phyloP scores from a whole-genome alignment of 1,140 invertebrate species.

The Trigoniulus corallinus region DNA sequence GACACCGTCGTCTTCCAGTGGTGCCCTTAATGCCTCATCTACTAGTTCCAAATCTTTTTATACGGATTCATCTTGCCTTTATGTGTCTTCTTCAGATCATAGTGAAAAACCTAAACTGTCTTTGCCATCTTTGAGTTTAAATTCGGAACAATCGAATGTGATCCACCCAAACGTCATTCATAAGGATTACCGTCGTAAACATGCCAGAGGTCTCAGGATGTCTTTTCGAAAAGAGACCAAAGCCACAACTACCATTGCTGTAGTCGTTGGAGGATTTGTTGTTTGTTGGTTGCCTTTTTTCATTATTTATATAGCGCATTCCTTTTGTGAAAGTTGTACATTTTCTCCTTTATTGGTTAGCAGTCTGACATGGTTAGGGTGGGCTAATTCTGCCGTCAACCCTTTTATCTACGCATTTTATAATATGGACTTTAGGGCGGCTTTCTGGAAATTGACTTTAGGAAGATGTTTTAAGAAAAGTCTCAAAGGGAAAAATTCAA shows the following conservation, averaged over 20 bases:
- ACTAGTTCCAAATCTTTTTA: background rate
- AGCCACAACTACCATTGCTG: slow-evolving; percentile 73
- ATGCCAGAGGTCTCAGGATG: slow-evolving; percentile 11
- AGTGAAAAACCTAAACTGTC: background rate
- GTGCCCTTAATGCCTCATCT: background rate
- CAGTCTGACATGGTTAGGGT: slow-evolving; percentile 75
- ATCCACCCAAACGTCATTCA: background rate
- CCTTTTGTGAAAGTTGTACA: slow-evolving; percentile 40
- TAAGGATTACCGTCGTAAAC: background rate
- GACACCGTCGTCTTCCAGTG: background rate
- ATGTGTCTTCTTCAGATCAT: background rate
- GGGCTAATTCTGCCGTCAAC: slow-evolving; percentile 80
- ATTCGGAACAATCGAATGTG: background rate
- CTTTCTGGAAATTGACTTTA: slow-evolving; percentile 56
- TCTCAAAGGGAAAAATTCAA: background rate
- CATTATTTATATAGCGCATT: slow-evolving; percentile 60
- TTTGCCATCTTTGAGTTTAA: background rate
- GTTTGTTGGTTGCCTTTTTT: slow-evolving; percentile 84
- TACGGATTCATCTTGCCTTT: background rate
- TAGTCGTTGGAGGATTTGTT: slow-evolving; percentile 82
- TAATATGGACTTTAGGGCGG: slow-evolving; percentile 63
- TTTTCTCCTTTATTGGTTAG: slow-evolving; percentile 43
- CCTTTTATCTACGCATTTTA: slow-evolving; percentile 77
- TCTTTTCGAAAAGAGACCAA: slow-evolving; percentile 48
- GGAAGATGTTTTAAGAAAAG: background rate